Evolutionary conservation across 2,113 vertebrate genomes (phyloP).

Genomic region (Takifugu flavidus): DNA sequence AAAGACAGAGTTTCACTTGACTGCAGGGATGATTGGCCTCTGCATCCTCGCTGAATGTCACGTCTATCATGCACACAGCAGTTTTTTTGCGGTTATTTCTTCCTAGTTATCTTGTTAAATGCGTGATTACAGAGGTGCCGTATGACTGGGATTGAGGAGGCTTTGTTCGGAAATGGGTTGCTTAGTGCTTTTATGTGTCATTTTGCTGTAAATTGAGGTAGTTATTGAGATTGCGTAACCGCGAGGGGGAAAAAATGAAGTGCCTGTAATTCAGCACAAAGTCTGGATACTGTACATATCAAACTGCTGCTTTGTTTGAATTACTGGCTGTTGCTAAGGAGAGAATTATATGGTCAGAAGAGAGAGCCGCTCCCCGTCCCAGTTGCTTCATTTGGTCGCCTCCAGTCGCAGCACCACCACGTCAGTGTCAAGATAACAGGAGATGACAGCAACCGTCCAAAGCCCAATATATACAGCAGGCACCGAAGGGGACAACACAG

Average conservation of each 20-base stretch:
- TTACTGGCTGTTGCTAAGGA: too few species aligned
- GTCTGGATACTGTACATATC: too few species aligned
- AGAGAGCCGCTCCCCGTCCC: neutral
- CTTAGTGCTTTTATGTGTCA: neutral
- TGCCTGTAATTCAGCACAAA: neutral
- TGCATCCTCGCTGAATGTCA: too few species aligned
- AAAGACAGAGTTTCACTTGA: too few species aligned
- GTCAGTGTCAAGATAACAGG: slow-evolving; percentile 53
- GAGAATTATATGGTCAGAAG: too few species aligned
- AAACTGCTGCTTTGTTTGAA: too few species aligned
- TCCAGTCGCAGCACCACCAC: slow-evolving; percentile 21
- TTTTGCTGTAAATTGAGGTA: neutral
- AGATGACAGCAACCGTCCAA: slow-evolving; percentile 64
- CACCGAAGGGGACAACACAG: slow-evolving; percentile 44
- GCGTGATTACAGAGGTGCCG: neutral
- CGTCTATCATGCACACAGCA: too few species aligned
- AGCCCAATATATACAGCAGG: slow-evolving; percentile 40
- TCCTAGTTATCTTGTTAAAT: neutral
- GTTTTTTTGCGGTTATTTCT: neutral
- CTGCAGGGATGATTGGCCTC: too few species aligned
- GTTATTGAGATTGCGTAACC: neutral
- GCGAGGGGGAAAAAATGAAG: neutral
- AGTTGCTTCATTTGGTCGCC: slow-evolving; percentile 21
- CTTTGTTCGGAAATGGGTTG: neutral
- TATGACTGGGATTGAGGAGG: neutral